Evolutionary conservation across 2,888 invertebrate genomes (phyloP).

Genomic region (Dioctria rufipes): DNA sequence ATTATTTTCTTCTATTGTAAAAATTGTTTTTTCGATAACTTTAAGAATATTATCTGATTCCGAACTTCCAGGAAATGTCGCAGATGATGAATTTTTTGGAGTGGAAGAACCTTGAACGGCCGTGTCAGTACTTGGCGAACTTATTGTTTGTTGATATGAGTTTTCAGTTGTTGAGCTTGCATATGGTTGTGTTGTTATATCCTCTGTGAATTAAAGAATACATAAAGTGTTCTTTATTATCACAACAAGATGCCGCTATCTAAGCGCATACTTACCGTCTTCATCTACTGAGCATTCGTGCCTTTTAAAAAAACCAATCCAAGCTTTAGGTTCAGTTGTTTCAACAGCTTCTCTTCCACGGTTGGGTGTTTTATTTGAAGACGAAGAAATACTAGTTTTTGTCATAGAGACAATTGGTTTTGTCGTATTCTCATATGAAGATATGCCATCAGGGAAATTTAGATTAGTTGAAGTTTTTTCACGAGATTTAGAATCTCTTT

Average conservation of each 20-base stretch:
- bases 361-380: conserved; percentile 31
- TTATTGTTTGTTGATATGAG: conserved; percentile 47
- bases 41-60: conserved; percentile 57
- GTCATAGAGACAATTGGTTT: conserved; percentile 3
- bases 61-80: conserved; percentile 52
- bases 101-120: conserved; percentile 48
- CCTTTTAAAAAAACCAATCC: conserved; percentile 60
- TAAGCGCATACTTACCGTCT: conserved; percentile 20
- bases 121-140: conserved; percentile 54
- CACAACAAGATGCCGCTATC: not conserved
- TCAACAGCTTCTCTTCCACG: conserved; percentile 56
- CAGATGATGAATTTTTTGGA: conserved; percentile 47
- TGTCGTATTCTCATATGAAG: conserved; percentile 4
- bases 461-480: not conserved
- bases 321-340: conserved; percentile 57
- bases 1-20: not conserved
- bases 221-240: not conserved
- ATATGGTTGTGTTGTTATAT: conserved; percentile 48
- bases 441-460: conserved; percentile 2
- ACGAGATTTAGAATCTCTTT: not conserved
- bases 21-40: conserved; percentile 57
- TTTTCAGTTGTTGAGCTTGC: conserved; percentile 42
- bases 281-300: conserved; percentile 58
- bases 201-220: conserved; percentile 36
- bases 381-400: not conserved